A percentile compares a stretch with the other conserved stretches of the same genome.
Evolutionary conservation across 2,113 vertebrate genomes (phyloP).

Genomic region (Oryzias curvinotus): DNA sequence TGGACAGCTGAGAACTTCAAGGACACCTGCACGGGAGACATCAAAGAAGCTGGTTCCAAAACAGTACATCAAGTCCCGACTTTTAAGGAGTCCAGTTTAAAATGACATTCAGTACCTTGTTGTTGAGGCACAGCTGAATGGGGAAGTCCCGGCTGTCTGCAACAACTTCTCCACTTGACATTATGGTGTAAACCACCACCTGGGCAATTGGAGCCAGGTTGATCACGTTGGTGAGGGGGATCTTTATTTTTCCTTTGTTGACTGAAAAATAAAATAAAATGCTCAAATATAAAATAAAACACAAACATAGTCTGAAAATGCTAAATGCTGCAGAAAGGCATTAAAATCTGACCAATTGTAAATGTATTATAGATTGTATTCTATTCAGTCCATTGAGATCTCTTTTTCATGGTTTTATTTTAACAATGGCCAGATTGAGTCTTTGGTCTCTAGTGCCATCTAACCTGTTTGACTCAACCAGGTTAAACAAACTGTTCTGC

Average conservation of each 20-base stretch:
- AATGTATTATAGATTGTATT: too few relatives aligned
- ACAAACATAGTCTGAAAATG: too few relatives aligned
- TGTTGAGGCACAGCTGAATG: slow-evolving; percentile 80
- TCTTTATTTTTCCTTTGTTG: slow-evolving; percentile 69
- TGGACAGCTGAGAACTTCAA: slow-evolving; percentile 77
- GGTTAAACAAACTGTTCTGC: too few relatives aligned
- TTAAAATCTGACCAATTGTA: too few relatives aligned
- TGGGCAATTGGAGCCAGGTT: slow-evolving; percentile 81
- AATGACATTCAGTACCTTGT: slow-evolving; percentile 77
- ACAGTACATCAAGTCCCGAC: neutral
- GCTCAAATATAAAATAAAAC: too few relatives aligned
- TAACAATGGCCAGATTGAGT: too few relatives aligned
- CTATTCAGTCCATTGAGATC: too few relatives aligned
- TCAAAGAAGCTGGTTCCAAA: neutral
- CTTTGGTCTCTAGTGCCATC: too few relatives aligned
- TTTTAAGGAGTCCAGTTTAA: neutral
- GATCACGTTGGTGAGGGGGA: slow-evolving; percentile 62
- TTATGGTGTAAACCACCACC: slow-evolving; percentile 80
- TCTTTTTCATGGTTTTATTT: too few relatives aligned
- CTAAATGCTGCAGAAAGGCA: too few relatives aligned
- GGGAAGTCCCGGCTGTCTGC: slow-evolving; percentile 82
- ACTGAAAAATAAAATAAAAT: slow-evolving; percentile 29
- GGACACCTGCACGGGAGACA: slow-evolving; percentile 74
- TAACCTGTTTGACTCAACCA: too few relatives aligned
- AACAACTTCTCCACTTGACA: slow-evolving; percentile 77